Percentiles rank a stretch among this genome's conserved stretches.
These are phyloP conservation scores for Abscondita cerata DNA, from an alignment of 2,888 invertebrate genomes.

Conservation along the genomic window DNA sequence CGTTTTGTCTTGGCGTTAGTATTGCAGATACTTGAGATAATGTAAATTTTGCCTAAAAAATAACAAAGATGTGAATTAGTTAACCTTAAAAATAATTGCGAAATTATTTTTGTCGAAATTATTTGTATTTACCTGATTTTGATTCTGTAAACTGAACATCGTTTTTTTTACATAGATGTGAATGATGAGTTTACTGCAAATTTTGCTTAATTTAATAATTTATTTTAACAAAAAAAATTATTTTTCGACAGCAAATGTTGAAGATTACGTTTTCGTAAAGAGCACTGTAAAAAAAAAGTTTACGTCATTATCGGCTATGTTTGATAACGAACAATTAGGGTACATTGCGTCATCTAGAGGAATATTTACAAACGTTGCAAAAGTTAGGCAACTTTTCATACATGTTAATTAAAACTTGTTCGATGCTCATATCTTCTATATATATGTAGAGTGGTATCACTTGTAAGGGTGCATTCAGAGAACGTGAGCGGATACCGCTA, in stretches of 20 bases:
- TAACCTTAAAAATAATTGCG: conserved; percentile 26
- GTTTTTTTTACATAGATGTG: conserved; percentile 39
- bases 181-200: conserved; percentile 36
- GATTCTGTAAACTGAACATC: conserved; percentile 61
- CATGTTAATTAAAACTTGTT: too few relatives aligned
- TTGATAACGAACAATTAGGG: too few relatives aligned
- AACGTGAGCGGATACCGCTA: too few relatives aligned
- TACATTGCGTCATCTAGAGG: too few relatives aligned
- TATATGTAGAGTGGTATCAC: too few relatives aligned
- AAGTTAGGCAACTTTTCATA: too few relatives aligned
- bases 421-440: too few relatives aligned
- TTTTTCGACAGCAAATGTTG: conserved; percentile 4
- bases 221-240: conserved; percentile 2
- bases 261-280: neutral
- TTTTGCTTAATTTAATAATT: conserved; percentile 31
- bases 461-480: too few relatives aligned
- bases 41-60: conserved; percentile 55
- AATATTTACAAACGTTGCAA: too few relatives aligned
- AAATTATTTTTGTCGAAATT: neutral
- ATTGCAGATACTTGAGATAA: conserved; percentile 59
- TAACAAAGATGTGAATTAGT: conserved; percentile 6
- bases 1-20: conserved; percentile 56
- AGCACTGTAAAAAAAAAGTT: neutral
- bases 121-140: conserved; percentile 58
- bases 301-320: too few relatives aligned